These are phyloP conservation scores for Drosophila formosana DNA, from an alignment of 2,888 invertebrate species.

Conservation along the genomic window DNA sequence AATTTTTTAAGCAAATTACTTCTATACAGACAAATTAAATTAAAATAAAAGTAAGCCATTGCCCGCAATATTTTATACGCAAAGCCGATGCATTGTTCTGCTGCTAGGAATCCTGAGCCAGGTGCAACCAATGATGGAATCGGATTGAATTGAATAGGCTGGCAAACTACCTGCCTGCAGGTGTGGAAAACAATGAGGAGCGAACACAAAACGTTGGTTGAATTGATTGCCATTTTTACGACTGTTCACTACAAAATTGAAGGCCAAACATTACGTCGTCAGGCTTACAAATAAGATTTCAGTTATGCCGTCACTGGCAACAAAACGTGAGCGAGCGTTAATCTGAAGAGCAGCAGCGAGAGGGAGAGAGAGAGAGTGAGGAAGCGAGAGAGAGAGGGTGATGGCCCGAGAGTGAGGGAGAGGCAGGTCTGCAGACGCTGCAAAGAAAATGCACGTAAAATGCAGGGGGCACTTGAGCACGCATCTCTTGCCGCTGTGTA, in stretches of 20 bases:
- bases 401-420: constrained; percentile 1
- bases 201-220: constrained; percentile 26
- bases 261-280: constrained; percentile 59
- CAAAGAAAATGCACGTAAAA: constrained; percentile 46
- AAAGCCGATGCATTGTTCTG: not conserved
- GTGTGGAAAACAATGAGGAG: constrained; percentile 25
- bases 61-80: not conserved
- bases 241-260: constrained; percentile 42
- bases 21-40: too few relatives aligned
- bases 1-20: too few relatives aligned
- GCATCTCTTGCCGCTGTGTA: constrained; percentile 38
- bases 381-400: constrained; percentile 2
- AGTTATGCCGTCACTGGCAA: constrained; percentile 40
- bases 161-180: constrained; percentile 36
- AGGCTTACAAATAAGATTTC: constrained; percentile 50
- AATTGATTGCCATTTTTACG: constrained; percentile 53
- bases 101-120: not conserved
- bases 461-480: constrained; percentile 59
- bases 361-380: not conserved
- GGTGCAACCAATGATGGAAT: constrained; percentile 26
- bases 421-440: constrained; percentile 37
- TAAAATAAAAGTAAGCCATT: not conserved
- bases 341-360: not conserved
- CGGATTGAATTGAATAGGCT: not conserved
- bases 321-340: constrained; percentile 7